Percentiles rank a stretch among this genome's conserved stretches.
Conservation (phyloP, 2,888 invertebrate genomes). For the Argyresthia goedartella region DNA sequence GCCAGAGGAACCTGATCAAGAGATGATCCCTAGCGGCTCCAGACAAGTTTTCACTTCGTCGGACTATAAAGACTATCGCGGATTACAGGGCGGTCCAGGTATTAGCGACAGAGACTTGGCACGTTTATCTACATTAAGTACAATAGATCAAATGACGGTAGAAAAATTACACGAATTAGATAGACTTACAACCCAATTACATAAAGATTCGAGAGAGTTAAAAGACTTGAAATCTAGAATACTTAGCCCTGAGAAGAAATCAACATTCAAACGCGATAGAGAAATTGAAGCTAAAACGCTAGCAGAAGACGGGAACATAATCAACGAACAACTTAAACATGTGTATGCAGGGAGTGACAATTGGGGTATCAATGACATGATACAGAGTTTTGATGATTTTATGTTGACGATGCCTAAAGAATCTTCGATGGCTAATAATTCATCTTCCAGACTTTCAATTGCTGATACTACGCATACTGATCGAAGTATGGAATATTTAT, state of each 20-base stretch:
- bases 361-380: slow-evolving; percentile 79
- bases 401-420: slow-evolving; percentile 66
- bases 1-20: slow-evolving; percentile 78
- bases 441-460: slow-evolving; percentile 74
- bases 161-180: slow-evolving; percentile 85
- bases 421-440: slow-evolving; percentile 60
- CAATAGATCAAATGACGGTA: slow-evolving; percentile 82
- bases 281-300: slow-evolving; percentile 72
- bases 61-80: slow-evolving; percentile 84
- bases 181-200: slow-evolving; percentile 80
- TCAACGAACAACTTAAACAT: slow-evolving; percentile 78
- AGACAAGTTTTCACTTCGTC: slow-evolving; percentile 80
- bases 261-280: slow-evolving; percentile 51
- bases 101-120: slow-evolving; percentile 84
- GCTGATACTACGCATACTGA: slow-evolving; percentile 74
- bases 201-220: slow-evolving; percentile 83
- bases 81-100: slow-evolving; percentile 75
- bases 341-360: slow-evolving; percentile 76
- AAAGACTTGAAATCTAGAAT: slow-evolving; percentile 80
- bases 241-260: slow-evolving; percentile 74
- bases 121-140: slow-evolving; percentile 80
- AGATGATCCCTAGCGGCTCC: slow-evolving; percentile 63
- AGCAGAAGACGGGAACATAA: slow-evolving; percentile 74
- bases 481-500: slow-evolving; percentile 74
- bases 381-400: slow-evolving; percentile 73